phyloP scores from a whole-genome alignment of 2,797 vertebrate genomes.

The Masticophis lateralis region DNA sequence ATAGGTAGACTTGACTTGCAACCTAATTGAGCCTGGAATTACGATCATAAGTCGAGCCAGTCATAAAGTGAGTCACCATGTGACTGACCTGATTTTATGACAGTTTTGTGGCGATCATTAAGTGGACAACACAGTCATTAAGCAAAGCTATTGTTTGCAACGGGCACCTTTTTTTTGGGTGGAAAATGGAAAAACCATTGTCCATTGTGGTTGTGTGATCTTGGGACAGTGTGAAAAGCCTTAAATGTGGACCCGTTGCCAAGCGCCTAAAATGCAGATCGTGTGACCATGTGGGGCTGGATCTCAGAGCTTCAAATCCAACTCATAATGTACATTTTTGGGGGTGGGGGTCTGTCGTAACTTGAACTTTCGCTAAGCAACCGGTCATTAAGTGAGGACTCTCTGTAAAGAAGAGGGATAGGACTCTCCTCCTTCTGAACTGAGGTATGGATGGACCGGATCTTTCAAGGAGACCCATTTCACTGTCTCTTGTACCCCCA shows the following conservation, averaged over 20 bases:
- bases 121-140: not conserved
- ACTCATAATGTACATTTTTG: not conserved
- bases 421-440: not conserved
- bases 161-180: not conserved
- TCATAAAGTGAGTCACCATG: not conserved
- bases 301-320: not conserved
- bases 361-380: not conserved
- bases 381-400: not conserved
- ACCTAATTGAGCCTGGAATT: not conserved
- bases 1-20: not conserved
- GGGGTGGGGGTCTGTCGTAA: not conserved
- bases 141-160: not conserved
- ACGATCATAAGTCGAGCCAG: not conserved
- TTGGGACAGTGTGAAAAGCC: not conserved
- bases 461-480: not conserved
- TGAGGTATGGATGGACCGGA: rapidly evolving
- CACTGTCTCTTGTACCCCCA: rapidly evolving
- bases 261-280: not conserved
- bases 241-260: not conserved
- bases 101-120: not conserved
- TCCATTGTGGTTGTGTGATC: not conserved
- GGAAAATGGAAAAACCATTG: not conserved
- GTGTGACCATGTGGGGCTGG: not conserved
- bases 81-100: not conserved
- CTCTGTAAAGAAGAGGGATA: not conserved